These are phyloP conservation scores for Riparia riparia DNA, from an alignment of 2,113 vertebrate genomes.

Conservation along the genomic window DNA sequence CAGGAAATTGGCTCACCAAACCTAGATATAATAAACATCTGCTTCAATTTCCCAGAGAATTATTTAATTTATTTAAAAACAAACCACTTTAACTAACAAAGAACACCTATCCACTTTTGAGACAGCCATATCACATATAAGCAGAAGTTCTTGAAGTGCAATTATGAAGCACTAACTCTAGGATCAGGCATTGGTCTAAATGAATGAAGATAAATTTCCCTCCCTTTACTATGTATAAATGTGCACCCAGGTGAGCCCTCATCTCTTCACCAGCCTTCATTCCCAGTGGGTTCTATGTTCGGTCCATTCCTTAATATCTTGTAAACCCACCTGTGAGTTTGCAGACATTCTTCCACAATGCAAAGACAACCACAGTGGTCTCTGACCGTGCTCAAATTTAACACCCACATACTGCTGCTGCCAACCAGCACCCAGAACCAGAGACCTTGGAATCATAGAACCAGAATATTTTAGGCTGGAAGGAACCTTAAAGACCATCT, in stretches of 20 bases:
- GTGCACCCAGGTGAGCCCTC: background rate
- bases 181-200: background rate
- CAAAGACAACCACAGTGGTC: background rate
- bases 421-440: background rate
- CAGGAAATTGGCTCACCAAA: background rate
- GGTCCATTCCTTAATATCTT: background rate
- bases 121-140: background rate
- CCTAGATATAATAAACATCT: background rate
- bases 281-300: background rate
- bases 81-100: background rate
- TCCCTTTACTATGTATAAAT: background rate
- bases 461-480: background rate
- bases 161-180: background rate
- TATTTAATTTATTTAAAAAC: background rate
- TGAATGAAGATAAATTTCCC: background rate
- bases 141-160: background rate
- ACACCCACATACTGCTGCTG: background rate
- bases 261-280: background rate
- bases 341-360: background rate
- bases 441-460: background rate
- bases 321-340: fast-evolving
- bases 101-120: background rate
- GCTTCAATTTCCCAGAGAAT: background rate
- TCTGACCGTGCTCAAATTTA: fast-evolving
- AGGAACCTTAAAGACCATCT: background rate